Base-by-base conservation (phyloP, 2,888 invertebrate species). In the Drosophila tanythrix region DNA sequence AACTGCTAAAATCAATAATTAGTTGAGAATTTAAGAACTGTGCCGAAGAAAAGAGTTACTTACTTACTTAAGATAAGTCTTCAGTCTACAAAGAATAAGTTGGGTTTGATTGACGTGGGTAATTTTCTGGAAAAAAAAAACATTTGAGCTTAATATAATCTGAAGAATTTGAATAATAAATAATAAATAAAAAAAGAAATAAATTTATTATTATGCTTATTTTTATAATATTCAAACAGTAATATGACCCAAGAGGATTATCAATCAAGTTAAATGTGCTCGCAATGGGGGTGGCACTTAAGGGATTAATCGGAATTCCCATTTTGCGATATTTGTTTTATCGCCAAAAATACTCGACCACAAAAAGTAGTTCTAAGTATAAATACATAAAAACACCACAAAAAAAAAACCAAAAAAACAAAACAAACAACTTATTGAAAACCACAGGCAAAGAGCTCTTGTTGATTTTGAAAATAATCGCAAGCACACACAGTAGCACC, bases 381-480 rank as follows among this genome's bases (percentile, higher is more conserved):
- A 50, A 31, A 58, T 48, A 58, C 31, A 48, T 48, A 48, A 35
- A 5, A 46, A 21, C 11, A 50, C 5, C 2, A 33, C 21, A 27
- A 38, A 60, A 57, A 40, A 15, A 36, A 6, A 46, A 46, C 7
- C 43, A 35, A 11, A 5, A 35, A 51, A 57, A 57, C 13, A 38
- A 51, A n/a, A 51, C 51, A 51, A 11, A 50, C 18, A 29, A 8
- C 33, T 11, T 4, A 29, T 29, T 21, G 21, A 21, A 21, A 21
- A 51, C 36, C 67, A 3, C 59, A 11, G 53, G 43, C 59, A 59
- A 15, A 60, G 48, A 50, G 35, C 27, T 29, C 33, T 74, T 78
- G 74, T 78, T 74, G 70, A 78, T 74, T 46, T 74, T 70, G 29
- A 74, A 80, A 79, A 80, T 71, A 78, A 76, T 61, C 60, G 53